Percentiles rank a stretch among this genome's conserved stretches.
Conservation (phyloP, 2,888 invertebrate species). For the Keiferia lycopersicella region DNA sequence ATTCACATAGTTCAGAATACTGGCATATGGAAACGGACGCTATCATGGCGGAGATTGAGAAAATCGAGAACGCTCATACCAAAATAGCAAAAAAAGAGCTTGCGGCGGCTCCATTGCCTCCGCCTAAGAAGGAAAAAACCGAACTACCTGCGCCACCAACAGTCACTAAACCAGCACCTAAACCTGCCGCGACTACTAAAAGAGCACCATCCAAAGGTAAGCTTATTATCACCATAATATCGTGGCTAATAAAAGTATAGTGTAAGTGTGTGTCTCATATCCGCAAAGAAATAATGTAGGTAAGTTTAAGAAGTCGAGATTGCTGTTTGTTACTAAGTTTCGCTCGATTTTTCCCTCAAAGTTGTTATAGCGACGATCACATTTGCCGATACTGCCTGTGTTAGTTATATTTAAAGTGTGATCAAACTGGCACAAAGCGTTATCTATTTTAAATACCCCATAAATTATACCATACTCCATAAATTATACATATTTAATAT, state of each 20-base stretch:
- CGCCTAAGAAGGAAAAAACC: conserved; percentile 28
- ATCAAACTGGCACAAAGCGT: not conserved
- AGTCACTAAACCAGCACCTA: conserved; percentile 52
- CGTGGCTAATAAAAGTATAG: no score
- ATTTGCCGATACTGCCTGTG: no score
- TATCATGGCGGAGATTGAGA: conserved; percentile 46
- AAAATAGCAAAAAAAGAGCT: conserved; percentile 37
- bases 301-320: no score
- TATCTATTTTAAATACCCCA: not conserved
- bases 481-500: no score
- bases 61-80: conserved; percentile 37
- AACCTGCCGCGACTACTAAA: conserved; percentile 53
- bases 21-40: conserved; percentile 73
- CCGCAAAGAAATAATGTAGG: no score
- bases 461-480: no score
- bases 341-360: no score
- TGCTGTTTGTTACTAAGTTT: no score
- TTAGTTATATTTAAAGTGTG: not conserved
- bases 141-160: conserved; percentile 38
- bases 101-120: not conserved
- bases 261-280: no score
- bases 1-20: conserved; percentile 28
- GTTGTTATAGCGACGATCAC: no score
- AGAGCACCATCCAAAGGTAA: conserved; percentile 58
- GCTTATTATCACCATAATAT: conserved; percentile 9